Percentiles rank a stretch among this genome's conserved stretches.
phyloP scores from a whole-genome alignment of 1,140 invertebrate species.

The Diachasma alloeum region DNA sequence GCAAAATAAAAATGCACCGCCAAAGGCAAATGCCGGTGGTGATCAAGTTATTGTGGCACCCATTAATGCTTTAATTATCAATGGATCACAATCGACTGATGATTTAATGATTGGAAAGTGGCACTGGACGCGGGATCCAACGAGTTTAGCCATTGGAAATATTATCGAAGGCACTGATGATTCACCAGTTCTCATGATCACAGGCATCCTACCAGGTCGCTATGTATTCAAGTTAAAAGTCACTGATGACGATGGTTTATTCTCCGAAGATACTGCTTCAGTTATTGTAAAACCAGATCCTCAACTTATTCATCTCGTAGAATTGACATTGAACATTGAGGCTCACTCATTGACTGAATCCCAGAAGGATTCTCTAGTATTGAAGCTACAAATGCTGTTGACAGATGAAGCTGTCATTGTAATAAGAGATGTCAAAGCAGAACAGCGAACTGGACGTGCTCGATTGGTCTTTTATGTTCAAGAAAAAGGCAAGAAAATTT shows the following conservation, averaged over 20 bases:
- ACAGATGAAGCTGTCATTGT: constrained; percentile 74
- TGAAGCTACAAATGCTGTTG: constrained; percentile 79
- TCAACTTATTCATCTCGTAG: constrained; percentile 77
- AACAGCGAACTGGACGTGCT: constrained; percentile 68
- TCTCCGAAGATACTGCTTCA: constrained; percentile 81
- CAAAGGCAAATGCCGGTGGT: constrained; percentile 87
- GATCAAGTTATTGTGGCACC: constrained; percentile 83
- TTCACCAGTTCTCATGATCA: constrained; percentile 81
- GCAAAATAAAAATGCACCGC: constrained; percentile 89
- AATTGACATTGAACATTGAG: constrained; percentile 79
- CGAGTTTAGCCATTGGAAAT: constrained; percentile 84
- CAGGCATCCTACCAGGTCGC: constrained; percentile 83
- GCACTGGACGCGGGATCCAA: constrained; percentile 82
- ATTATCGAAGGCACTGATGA: constrained; percentile 79
- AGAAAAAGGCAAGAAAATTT: constrained; percentile 60
- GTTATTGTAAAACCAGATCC: constrained; percentile 86
- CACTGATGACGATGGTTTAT: constrained; percentile 86
- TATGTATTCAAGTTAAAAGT: constrained; percentile 91
- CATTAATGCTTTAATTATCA: constrained; percentile 77
- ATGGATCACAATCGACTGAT: constrained; percentile 87
- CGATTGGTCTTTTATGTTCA: constrained; percentile 72
- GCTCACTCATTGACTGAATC: constrained; percentile 77
- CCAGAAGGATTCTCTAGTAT: constrained; percentile 77
- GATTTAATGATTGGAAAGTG: constrained; percentile 87
- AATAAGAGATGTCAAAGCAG: constrained; percentile 70